A percentile compares a stretch with the other conserved stretches of the same genome.
These are phyloP conservation scores for Nesoenas mayeri DNA, from an alignment of 2,113 vertebrate genomes.

Conservation along the genomic window DNA sequence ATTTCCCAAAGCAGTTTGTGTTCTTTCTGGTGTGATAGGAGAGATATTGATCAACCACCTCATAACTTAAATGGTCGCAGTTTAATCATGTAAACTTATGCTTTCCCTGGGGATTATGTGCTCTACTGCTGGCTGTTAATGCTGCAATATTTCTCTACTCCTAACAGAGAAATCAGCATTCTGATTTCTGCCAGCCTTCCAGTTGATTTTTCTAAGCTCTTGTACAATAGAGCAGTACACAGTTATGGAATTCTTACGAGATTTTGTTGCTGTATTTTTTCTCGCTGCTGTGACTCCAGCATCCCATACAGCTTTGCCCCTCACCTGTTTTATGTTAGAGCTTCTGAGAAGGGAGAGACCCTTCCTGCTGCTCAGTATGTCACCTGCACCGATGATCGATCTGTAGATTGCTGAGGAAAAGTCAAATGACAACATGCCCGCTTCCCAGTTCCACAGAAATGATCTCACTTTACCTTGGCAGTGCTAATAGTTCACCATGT, in stretches of 20 bases:
- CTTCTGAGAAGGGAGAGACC: neutral
- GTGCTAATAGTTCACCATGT: slow-evolving; percentile 25
- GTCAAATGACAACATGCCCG: slow-evolving; percentile 18
- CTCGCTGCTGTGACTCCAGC: neutral
- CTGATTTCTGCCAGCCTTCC: neutral
- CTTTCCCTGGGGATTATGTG: neutral
- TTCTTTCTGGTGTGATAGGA: neutral
- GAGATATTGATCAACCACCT: neutral
- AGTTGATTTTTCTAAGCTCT: neutral
- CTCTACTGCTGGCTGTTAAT: neutral
- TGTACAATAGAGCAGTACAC: neutral
- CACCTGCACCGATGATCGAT: neutral
- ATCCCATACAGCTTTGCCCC: neutral
- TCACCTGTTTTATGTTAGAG: neutral
- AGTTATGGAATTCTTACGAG: neutral
- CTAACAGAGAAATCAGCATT: neutral
- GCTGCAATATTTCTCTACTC: neutral
- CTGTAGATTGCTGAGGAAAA: neutral
- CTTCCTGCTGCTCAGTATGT: neutral
- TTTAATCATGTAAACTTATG: neutral
- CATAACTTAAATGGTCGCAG: neutral
- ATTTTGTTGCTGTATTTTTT: neutral
- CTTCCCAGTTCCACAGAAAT: slow-evolving; percentile 9
- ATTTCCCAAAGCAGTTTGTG: slow-evolving; percentile 16
- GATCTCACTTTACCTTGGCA: slow-evolving; percentile 18